Base-by-base conservation (phyloP, 1,140 invertebrate species). In the Stenopsyche tienmushanensis region DNA sequence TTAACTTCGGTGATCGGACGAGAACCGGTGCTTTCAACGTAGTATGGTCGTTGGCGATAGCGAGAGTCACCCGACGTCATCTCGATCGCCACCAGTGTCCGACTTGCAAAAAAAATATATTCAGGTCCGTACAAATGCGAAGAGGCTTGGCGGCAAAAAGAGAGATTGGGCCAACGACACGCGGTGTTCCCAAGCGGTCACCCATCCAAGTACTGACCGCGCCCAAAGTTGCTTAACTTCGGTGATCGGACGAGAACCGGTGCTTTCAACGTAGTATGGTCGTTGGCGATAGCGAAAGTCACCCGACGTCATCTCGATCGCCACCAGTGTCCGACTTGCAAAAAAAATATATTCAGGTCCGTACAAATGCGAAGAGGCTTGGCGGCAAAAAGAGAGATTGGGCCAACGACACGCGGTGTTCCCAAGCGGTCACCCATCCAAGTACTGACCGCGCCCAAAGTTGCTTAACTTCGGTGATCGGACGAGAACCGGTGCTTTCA, bases 211-310 rank as follows among this genome's bases (percentile, higher is more conserved):
- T 65, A 69, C 67, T 69, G 55, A 58, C 67, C 67, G 63, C 62
- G 63, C 67, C 67, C 67, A 69, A 69, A 65, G 63, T 57, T 69
- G 63, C 57, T 69, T 69, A 65, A 69, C 66, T 69, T 69, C 62
- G 66, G 67, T 69, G 67, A 69, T 69, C 67, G 67, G 67, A 69
- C 67, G 67, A 69, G 67, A 69, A 69, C 67, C 67, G 67, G 67
- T 69, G 67, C 29, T n/a, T 69, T 69, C 67, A 69, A 62, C 63
- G 44, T 69, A 58, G 62, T 69, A 69, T 69, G 67, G 67, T 50
- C 67, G 67, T 69, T 69, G 67, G 63, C 29, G 29, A 34, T n/a
- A n/a, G n/a, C n/a, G n/a, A n/a, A n/a, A n/a, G n/a, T n/a, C n/a
- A n/a, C n/a, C n/a, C n/a, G n/a, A n/a, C n/a, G n/a, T n/a, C n/a